Percentiles rank a stretch among this genome's conserved stretches.
Conservation (phyloP, 2,113 vertebrate genomes). For the Archilochus colubris region DNA sequence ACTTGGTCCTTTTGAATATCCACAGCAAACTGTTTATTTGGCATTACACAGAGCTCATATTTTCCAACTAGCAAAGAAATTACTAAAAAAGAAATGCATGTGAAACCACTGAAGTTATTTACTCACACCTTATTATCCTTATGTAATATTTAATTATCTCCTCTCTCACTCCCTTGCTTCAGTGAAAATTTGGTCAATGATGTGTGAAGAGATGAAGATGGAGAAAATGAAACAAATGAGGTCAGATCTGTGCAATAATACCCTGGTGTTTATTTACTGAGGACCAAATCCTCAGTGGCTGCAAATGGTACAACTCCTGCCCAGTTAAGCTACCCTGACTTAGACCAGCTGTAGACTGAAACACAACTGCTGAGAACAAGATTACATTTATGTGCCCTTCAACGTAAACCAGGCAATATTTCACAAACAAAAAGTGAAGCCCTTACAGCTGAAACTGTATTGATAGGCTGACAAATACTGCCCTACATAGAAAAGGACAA, state of each 20-base stretch:
- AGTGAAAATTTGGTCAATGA: conserved; percentile 38
- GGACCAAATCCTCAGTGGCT: not conserved
- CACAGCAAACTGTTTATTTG: conserved; percentile 47
- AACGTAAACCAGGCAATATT: not conserved
- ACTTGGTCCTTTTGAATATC: conserved; percentile 45
- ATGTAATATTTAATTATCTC: conserved; percentile 51
- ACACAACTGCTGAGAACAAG: not conserved
- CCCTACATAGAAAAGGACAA: not conserved
- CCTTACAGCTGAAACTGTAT: not conserved
- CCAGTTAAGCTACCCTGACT: not conserved
- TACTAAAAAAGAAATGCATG: not conserved
- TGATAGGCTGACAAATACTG: not conserved
- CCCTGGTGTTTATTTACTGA: conserved; percentile 2
- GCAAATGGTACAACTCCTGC: not conserved
- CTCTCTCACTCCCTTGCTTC: conserved; percentile 17
- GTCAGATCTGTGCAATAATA: not conserved
- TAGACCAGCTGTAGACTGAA: not conserved
- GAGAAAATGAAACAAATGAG: conserved; percentile 7
- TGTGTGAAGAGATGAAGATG: not conserved
- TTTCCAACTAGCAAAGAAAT: conserved; percentile 32
- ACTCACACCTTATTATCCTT: conserved; percentile 28
- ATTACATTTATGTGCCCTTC: not conserved
- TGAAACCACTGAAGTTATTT: not conserved
- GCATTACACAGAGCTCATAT: not conserved
- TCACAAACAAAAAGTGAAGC: not conserved